Base-by-base conservation (phyloP, 2,797 vertebrate species). In the Ambastaia sidthimunki region DNA sequence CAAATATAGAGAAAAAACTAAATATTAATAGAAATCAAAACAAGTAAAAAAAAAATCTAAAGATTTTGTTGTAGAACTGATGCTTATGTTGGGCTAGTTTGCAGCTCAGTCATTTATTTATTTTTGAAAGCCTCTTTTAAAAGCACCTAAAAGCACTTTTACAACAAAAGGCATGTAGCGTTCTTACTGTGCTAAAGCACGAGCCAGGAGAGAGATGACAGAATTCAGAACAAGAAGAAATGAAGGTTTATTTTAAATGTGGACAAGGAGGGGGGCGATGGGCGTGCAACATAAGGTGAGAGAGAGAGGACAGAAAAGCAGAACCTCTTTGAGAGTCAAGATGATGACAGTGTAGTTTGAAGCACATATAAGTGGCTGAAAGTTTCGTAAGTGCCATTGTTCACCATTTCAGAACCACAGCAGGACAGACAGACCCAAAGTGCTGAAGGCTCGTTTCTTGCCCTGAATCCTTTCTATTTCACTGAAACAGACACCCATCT, bases 141-240 rank as follows among this genome's bases (percentile, higher is more conserved):
- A 52, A 37, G 28, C 41, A 69, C 3, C 19, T 57, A 25, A 23
- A 82, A 83, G 71, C 76, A 69, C 63, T 77, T 82, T 65, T 15
- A 70, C 28, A 65, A 54, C 15, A 65, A 71, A 74, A 73, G 52
- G 18, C 63, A 41, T 44, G 71, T 31, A 70, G 63, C 28, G 1
- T 82, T 71, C 63, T 87, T 74, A 79, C 71, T 81, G 66, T 76
- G 80, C 78, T 70, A 52, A 12, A 21, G 50, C 13, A 66, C 44
- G 19, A 59, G 65, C 66, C n/a, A 25, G 15, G 37, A 44, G 37
- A 57, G 25, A 52, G n/a, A 57, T 25, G 13, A 25, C 15, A 31
- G 68, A 34, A 67, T 62, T 74, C 57, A 71, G 63, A 31, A 63
- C 47, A 62, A 63, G 47, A 70, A 37, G 18, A n/a, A 69, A 37